Percentiles rank a stretch among this genome's conserved stretches.
phyloP scores from a whole-genome alignment of 2,113 vertebrate genomes.

The Collichthys lucidus region DNA sequence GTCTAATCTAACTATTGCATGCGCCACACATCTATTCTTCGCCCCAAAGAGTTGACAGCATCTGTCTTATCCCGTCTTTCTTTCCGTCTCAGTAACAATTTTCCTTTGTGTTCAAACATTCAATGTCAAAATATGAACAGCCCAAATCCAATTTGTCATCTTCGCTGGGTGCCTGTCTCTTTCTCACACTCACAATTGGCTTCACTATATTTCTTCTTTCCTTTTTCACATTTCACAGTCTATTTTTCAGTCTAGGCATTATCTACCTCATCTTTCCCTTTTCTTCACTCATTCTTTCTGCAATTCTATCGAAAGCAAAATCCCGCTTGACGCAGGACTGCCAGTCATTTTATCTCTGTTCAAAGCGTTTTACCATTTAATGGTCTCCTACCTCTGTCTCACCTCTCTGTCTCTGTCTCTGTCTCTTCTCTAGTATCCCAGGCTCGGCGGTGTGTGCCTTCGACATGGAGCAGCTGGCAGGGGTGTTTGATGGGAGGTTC shows the following conservation, averaged over 20 bases:
- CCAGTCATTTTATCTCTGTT: conserved; percentile 37
- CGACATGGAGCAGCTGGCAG: conserved; percentile 94
- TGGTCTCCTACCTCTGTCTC: conserved; percentile 15
- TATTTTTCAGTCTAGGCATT: conserved; percentile 28
- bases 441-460: conserved; percentile 96
- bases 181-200: conserved; percentile 28
- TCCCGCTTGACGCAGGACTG: conserved; percentile 26
- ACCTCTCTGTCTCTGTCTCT: conserved; percentile 15
- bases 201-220: conserved; percentile 25
- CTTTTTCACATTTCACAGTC: conserved; percentile 14
- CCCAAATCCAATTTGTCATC: conserved; percentile 68
- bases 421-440: conserved; percentile 86
- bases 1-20: conserved; percentile 62
- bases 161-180: conserved; percentile 50
- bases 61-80: conserved; percentile 54
- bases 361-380: conserved; percentile 37
- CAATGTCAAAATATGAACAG: conserved; percentile 64
- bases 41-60: conserved; percentile 47
- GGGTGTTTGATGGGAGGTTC: conserved; percentile 93
- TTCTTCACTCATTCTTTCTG: conserved; percentile 23
- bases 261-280: conserved; percentile 40
- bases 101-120: conserved; percentile 63
- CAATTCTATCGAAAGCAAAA: conserved; percentile 10
- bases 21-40: conserved; percentile 40
- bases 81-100: conserved; percentile 52